Conservation (phyloP, 2,888 invertebrate genomes). For the Rotaria magnacalcarata region DNA sequence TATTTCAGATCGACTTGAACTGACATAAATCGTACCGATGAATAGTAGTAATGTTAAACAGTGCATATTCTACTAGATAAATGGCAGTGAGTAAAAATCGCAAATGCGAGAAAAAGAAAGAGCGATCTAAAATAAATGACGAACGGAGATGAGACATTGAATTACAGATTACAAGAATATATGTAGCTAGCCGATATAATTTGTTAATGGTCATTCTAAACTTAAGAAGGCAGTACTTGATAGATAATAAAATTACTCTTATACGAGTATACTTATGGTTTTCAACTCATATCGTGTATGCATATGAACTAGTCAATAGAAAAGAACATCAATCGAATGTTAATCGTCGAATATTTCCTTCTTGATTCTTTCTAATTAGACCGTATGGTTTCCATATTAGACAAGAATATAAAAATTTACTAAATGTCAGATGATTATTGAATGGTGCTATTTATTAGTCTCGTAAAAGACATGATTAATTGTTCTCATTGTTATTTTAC, state of each 20-base stretch:
- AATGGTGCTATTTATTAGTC: neutral
- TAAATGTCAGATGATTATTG: conserved; percentile 24
- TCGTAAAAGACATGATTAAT: neutral
- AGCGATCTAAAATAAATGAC: conserved; percentile 7
- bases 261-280: neutral
- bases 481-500: conserved; percentile 22
- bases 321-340: conserved; percentile 16
- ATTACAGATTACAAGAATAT: neutral
- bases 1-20: neutral
- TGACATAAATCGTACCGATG: neutral
- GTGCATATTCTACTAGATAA: conserved; percentile 1
- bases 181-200: neutral
- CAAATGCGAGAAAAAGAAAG: neutral
- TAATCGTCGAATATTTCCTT: neutral
- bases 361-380: neutral
- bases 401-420: neutral
- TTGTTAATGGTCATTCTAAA: neutral
- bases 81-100: neutral
- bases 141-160: neutral
- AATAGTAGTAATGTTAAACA: neutral
- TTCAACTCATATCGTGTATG: neutral
- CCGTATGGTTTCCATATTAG: conserved; percentile 25
- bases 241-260: conserved; percentile 11
- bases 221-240: conserved; percentile 15
- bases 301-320: neutral